Percentiles rank a stretch among this genome's conserved stretches.
These are phyloP conservation scores for Zingel zingel DNA, from an alignment of 2,113 vertebrate species.

Conservation along the genomic window DNA sequence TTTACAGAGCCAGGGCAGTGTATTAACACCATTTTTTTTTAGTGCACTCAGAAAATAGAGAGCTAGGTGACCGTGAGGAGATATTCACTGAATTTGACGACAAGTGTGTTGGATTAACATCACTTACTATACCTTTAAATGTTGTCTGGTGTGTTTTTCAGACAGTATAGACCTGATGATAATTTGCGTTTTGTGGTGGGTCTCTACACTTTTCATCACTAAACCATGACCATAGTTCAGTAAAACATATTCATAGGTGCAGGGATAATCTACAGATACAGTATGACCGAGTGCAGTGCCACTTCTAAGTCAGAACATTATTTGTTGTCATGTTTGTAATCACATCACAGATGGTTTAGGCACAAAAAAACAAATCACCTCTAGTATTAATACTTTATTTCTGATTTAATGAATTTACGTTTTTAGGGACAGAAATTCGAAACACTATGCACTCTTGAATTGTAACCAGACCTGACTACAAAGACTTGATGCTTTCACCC, in stretches of 20 bases:
- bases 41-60: too few relatives aligned
- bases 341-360: neutral
- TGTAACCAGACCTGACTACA: conserved; percentile 11
- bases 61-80: too few relatives aligned
- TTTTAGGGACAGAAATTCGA: neutral
- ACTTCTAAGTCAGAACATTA: neutral
- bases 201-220: neutral
- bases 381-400: too few relatives aligned
- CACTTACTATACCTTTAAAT: too few relatives aligned
- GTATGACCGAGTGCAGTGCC: neutral
- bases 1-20: too few relatives aligned
- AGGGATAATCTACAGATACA: neutral
- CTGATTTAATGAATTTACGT: neutral
- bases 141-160: neutral
- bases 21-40: too few relatives aligned
- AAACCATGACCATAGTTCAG: neutral
- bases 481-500: conserved; percentile 8
- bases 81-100: too few relatives aligned
- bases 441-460: neutral
- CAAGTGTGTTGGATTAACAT: too few relatives aligned
- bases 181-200: neutral
- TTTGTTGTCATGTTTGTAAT: neutral
- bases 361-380: too few relatives aligned
- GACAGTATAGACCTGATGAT: neutral
- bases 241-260: neutral